Evolutionary conservation across 2,113 vertebrate genomes (phyloP).

Genomic region (Melanocharis versteri): DNA sequence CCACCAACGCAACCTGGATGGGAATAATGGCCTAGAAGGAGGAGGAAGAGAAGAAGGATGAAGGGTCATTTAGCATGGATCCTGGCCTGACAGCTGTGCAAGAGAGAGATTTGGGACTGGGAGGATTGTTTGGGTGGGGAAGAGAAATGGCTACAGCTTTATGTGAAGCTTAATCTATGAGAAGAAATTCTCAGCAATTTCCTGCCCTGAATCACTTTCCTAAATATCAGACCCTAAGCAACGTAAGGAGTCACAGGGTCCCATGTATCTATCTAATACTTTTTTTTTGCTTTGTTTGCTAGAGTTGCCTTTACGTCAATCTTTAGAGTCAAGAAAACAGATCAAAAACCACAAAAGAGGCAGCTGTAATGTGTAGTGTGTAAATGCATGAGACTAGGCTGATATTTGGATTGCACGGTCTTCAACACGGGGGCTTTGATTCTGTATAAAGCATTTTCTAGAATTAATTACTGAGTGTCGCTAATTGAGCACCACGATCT

Average conservation of each 20-base stretch:
- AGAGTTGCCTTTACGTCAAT: background rate
- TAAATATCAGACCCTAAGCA: background rate
- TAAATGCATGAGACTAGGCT: background rate
- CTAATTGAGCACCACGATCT: fast-evolving
- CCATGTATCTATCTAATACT: background rate
- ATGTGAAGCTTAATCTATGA: background rate
- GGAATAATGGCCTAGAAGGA: background rate
- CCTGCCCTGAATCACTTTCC: background rate
- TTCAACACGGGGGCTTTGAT: background rate
- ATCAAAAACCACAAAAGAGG: background rate
- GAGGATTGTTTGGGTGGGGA: background rate
- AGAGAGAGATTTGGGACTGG: background rate
- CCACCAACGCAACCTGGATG: background rate
- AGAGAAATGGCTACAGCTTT: background rate
- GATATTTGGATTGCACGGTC: background rate
- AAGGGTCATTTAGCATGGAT: background rate
- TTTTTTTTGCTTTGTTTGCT: background rate
- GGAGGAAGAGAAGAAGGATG: background rate
- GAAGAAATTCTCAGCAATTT: background rate
- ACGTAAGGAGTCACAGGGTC: background rate
- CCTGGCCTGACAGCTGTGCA: background rate
- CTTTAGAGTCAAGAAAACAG: background rate
- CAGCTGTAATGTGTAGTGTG: background rate
- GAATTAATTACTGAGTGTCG: background rate
- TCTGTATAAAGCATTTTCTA: background rate